These are phyloP conservation scores for Ophthalmolycus amberensis DNA, from an alignment of 2,113 vertebrate species.

Conservation along the genomic window DNA sequence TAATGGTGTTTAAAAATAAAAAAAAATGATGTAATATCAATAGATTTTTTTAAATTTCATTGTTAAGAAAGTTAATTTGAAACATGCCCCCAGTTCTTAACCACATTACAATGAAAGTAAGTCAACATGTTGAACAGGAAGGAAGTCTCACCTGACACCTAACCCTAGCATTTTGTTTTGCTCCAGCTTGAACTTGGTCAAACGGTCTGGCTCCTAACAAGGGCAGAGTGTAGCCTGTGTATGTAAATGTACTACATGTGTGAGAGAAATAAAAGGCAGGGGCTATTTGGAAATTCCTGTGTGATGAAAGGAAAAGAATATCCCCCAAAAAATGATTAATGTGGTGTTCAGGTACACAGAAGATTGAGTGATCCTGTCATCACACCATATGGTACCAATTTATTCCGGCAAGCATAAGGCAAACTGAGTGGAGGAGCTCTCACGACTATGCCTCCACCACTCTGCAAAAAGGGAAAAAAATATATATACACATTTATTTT, in stretches of 20 bases:
- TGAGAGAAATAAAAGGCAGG: constrained; percentile 80
- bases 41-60: background rate
- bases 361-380: constrained; percentile 88
- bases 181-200: constrained; percentile 77
- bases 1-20: background rate
- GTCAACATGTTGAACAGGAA: constrained; percentile 72
- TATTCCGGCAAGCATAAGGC: constrained; percentile 84
- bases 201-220: constrained; percentile 77
- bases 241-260: constrained; percentile 83
- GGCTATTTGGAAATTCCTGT: constrained; percentile 83
- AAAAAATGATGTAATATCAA: background rate
- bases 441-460: constrained; percentile 68
- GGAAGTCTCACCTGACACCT: constrained; percentile 75
- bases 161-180: constrained; percentile 78
- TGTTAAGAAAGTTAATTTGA: constrained; percentile 35
- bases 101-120: constrained; percentile 53
- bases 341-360: constrained; percentile 86
- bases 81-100: constrained; percentile 29
- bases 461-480: constrained; percentile 39
- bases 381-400: constrained; percentile 87
- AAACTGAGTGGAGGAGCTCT: constrained; percentile 80
- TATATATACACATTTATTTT: background rate
- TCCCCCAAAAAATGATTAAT: constrained; percentile 86
- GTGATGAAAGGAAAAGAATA: constrained; percentile 85
- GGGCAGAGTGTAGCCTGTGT: constrained; percentile 75